Evolutionary conservation across 64 coral and sea anemone genomes (phyloP), one percentile per base, ranked within the genome.

Genomic region (Montipora efflorescens): DNA sequence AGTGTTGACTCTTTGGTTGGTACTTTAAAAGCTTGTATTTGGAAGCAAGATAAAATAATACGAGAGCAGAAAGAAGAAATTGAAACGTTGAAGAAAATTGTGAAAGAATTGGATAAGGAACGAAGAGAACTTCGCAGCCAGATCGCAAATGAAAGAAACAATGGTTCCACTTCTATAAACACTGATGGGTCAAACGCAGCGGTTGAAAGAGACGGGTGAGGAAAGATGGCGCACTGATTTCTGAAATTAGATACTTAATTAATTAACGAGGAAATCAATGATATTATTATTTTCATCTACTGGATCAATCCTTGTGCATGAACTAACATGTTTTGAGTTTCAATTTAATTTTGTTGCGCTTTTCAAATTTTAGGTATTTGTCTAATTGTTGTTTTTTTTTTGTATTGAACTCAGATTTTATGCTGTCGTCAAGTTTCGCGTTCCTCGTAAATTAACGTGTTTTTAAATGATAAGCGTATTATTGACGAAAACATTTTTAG

Each of bases 31-130:
- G 75, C 75, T 22, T 93, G 92, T 81, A 93, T 93, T 67, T 75
- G 85, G 59, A 93, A 80, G 92, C 92, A 93, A 88, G 92, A 93
- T 75, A 85, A 93, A 88, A 67, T 74, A 5, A 93, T 93, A 64
- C 92, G 84, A 47, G 74, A 51, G 0, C 76, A 93, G 49, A 80
- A 66, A 15, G 61, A 77, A 51, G 92, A 93, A 75, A 93, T 87
- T 48, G 68, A 79, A 64, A 78, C 12, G 52, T 77, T 93, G 14
- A 87, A 88, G 67, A 76, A 46, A 7, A 21, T 21, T 6, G 64
- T 93, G 47, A 50, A 18, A 80, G 76, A 57, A 36, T 78, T 93
- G 18, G 92, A 93, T n/a, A 88, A 88, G 48, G 92, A 93, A 74
- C 61, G 84, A 21, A 82, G 28, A 49, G 64, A 93, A 79, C 92